Base-by-base conservation (phyloP, 1,140 invertebrate genomes). In the Neodiprion lecontei region DNA sequence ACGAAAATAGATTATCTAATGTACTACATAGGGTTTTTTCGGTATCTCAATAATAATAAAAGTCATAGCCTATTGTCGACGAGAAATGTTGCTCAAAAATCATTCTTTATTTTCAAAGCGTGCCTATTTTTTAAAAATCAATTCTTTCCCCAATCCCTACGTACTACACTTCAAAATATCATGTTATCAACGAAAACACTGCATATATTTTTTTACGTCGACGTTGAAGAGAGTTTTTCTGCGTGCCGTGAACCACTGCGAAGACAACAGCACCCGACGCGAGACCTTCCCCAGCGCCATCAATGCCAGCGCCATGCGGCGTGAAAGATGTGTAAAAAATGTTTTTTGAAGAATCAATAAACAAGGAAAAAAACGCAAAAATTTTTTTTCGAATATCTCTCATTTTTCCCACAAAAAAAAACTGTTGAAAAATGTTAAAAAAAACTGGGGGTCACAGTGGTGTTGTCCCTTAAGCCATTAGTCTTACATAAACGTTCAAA, bases 131-230 rank as follows among this genome's bases (percentile, higher is more conserved):
- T 73, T 73, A 67, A 73, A 73, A 73, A 73, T 73, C 61, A 66
- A 66, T 67, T 21, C 67, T 67, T 67, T 73, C 67, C 65, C 66
- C 61, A 73, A 73, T 67, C 72, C 53, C 61, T 67, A 73, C 11
- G 66, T 73, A 73, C 66, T 73, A 23, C 65, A 47, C 72, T 73
- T 73, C 28, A 40, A 67, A 73, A 73, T 28, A 73, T n/a, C 66
- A 73, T 73, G 40, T 73, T 73, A 14, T 73, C 67, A 73, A 53
- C 70, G 70, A 72, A 72, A 72, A 72, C 70, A 72, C 70, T 72
- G 67, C 67, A 40, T 17, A 17, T 0, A 17, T 17, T 17, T 17
- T 17, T 17, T 17, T 17, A 17, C 17, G 17, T 17, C 17, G 53
- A 72, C 61, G 53, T 72, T 66, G 71, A 72, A 72, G 71, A 72